These are phyloP conservation scores for Bilobella aurantiaca DNA, from an alignment of 1,140 invertebrate species.

Conservation along the genomic window DNA sequence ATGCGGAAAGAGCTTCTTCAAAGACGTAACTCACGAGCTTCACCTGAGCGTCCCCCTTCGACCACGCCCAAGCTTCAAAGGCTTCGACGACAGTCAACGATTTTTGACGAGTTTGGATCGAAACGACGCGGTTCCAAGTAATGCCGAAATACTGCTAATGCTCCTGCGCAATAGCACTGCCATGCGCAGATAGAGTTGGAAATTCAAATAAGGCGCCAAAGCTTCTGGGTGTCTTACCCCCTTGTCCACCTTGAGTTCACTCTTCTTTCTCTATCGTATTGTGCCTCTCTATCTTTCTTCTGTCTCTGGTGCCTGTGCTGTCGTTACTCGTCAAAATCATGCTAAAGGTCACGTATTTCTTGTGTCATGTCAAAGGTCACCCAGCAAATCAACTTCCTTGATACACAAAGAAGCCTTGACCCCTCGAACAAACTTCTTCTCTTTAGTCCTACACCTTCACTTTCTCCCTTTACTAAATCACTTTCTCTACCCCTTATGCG, in stretches of 20 bases:
- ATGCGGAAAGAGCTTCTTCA: slow-evolving; percentile 32
- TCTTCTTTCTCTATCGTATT: background rate
- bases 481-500: too few relatives aligned
- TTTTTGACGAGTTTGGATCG: slow-evolving; percentile 60
- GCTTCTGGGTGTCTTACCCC: background rate
- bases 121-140: slow-evolving; percentile 36
- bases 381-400: background rate
- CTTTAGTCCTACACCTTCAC: too few relatives aligned
- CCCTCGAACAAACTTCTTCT: too few relatives aligned
- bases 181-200: background rate
- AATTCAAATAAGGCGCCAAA: background rate
- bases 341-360: background rate
- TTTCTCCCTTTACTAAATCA: too few relatives aligned
- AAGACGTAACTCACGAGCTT: slow-evolving; percentile 56
- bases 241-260: background rate
- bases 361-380: background rate
- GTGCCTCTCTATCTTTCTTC: background rate
- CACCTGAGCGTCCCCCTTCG: slow-evolving; percentile 53
- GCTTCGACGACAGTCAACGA: slow-evolving; percentile 70
- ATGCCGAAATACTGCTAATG: background rate
- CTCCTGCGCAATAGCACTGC: too few relatives aligned
- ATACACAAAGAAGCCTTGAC: too few relatives aligned
- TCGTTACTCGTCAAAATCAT: background rate
- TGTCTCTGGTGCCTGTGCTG: background rate
- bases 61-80: slow-evolving; percentile 50